These are phyloP conservation scores for Bombus superbus DNA, from an alignment of 1,140 invertebrate genomes.

Conservation along the genomic window DNA sequence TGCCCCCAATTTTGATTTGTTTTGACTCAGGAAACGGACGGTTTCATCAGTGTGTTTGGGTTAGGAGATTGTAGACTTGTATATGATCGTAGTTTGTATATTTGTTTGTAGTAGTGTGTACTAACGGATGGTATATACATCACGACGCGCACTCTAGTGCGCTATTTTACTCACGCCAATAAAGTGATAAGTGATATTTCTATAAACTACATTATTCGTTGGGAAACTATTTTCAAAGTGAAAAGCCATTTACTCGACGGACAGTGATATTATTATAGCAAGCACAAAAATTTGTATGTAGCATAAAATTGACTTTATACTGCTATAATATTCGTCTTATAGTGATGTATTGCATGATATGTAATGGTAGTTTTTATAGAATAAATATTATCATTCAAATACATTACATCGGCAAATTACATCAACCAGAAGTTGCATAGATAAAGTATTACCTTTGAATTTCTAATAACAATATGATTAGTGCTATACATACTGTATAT, in stretches of 20 bases:
- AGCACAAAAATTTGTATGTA: conserved; percentile 17
- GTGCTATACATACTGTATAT: background rate
- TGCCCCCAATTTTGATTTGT: no score
- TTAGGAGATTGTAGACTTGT: no score
- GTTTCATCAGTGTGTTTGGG: no score
- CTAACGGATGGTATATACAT: background rate
- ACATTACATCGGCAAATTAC: conserved; percentile 27
- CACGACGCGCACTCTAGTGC: background rate
- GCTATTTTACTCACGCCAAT: background rate
- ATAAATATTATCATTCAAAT: conserved; percentile 46
- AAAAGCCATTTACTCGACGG: no score
- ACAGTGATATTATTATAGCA: no score
- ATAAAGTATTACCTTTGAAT: conserved; percentile 31
- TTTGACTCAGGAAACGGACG: no score
- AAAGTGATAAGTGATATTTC: no score
- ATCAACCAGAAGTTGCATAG: background rate
- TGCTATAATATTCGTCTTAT: conserved; percentile 23
- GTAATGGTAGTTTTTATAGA: conserved; percentile 25
- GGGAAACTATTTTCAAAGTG: no score
- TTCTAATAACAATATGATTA: background rate
- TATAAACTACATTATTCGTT: background rate
- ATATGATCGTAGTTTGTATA: no score
- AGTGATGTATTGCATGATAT: background rate
- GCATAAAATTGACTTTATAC: conserved; percentile 30
- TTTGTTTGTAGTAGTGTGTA: background rate